phyloP scores from a whole-genome alignment of 2,113 vertebrate species.

The Lophotis ruficrista region DNA sequence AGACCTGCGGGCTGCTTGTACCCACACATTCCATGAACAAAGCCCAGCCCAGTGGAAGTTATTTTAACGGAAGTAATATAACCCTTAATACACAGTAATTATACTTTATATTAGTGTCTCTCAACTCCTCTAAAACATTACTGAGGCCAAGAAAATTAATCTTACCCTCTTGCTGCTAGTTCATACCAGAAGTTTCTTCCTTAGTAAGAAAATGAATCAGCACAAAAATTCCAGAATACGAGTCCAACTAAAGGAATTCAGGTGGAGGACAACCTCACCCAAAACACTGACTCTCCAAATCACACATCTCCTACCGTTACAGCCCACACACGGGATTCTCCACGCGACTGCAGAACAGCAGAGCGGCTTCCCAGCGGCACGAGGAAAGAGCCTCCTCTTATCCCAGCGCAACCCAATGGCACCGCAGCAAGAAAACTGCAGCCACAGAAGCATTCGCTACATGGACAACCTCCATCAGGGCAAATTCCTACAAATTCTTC shows the following conservation, averaged over 20 bases:
- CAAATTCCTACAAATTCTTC: neutral
- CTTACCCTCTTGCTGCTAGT: neutral
- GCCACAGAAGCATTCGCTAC: neutral
- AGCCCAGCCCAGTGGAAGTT: neutral
- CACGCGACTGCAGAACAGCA: rapidly evolving
- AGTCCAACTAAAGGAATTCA: neutral
- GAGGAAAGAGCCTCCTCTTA: neutral
- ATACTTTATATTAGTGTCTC: neutral
- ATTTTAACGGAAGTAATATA: neutral
- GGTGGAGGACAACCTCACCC: neutral
- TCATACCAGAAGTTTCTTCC: neutral
- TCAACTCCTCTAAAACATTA: neutral
- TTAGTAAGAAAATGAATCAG: neutral
- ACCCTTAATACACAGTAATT: neutral
- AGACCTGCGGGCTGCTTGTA: neutral
- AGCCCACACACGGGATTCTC: neutral
- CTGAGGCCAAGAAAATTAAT: neutral
- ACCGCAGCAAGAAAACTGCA: neutral
- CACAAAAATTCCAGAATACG: neutral
- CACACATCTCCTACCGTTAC: neutral
- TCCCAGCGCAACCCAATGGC: neutral
- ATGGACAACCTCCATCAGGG: neutral
- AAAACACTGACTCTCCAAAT: neutral
- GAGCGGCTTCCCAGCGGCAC: neutral
- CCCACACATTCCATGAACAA: neutral